Percentiles rank a stretch among this genome's conserved stretches.
Evolutionary conservation across 2,113 vertebrate genomes (phyloP).

Genomic region (Chauna torquata): DNA sequence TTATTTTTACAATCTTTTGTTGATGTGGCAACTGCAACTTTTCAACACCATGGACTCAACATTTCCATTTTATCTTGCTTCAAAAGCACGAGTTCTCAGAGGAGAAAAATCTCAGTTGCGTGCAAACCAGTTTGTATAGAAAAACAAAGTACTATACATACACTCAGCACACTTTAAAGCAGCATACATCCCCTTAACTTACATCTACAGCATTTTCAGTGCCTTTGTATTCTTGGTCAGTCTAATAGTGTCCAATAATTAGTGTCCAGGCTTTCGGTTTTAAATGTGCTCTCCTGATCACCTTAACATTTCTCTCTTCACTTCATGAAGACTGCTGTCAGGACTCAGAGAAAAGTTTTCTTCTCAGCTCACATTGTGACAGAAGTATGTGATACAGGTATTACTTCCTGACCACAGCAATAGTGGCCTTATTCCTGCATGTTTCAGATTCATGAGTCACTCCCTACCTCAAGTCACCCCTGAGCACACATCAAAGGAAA

Average conservation of each 20-base stretch:
- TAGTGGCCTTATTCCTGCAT: neutral
- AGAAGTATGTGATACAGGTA: neutral
- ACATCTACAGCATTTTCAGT: neutral
- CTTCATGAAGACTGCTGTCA: neutral
- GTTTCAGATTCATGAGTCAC: neutral
- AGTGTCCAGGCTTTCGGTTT: neutral
- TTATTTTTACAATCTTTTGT: neutral
- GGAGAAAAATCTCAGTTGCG: neutral
- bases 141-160: neutral
- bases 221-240: neutral
- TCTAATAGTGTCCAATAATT: neutral
- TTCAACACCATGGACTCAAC: neutral
- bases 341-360: neutral
- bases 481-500: neutral
- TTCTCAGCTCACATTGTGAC: neutral
- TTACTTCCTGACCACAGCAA: neutral
- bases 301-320: neutral
- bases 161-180: neutral
- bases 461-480: neutral
- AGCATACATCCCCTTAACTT: neutral
- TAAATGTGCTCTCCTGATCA: neutral
- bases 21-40: neutral
- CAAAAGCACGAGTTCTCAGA: neutral
- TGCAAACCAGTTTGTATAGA: neutral
- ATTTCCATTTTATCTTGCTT: neutral